Conservation (phyloP, 30 jellyfish, hydroid and myxozoan species). For the Haliclystus octoradiatus region DNA sequence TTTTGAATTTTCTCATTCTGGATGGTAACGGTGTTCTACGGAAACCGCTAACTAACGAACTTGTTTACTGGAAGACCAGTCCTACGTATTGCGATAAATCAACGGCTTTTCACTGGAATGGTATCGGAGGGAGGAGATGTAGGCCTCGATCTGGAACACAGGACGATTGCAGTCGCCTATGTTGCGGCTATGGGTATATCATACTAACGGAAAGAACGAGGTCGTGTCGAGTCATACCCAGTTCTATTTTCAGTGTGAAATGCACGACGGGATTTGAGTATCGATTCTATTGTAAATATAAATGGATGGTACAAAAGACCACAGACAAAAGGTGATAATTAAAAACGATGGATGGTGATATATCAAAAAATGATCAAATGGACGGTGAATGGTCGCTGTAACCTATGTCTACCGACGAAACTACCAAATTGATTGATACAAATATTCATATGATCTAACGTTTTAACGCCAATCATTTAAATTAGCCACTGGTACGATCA, state of each 20-base stretch:
- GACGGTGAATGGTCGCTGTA: no score
- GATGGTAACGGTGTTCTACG: slow-evolving; percentile 44
- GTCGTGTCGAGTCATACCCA: slow-evolving; percentile 22
- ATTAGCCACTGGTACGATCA: no score
- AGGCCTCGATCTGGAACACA: slow-evolving; percentile 44
- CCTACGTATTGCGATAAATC: slow-evolving; percentile 49
- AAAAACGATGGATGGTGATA: no score
- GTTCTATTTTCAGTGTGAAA: slow-evolving; percentile 18
- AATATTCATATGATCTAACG: no score
- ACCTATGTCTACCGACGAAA: no score
- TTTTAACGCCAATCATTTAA: no score
- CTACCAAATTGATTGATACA: no score
- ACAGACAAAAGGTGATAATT: no score
- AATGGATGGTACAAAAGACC: no score
- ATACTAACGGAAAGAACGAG: slow-evolving; percentile 24
- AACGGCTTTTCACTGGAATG: slow-evolving; percentile 41
- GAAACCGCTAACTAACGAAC: slow-evolving; percentile 21
- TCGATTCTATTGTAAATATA: slow-evolving; percentile 34
- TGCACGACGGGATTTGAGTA: slow-evolving; percentile 46
- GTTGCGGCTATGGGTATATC: slow-evolving; percentile 69
- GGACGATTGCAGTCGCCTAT: slow-evolving; percentile 48
- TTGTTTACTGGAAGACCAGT: slow-evolving; percentile 32
- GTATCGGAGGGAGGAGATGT: slow-evolving; percentile 63
- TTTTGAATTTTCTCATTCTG: slow-evolving; percentile 14
- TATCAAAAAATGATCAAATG: no score